Conservation (phyloP, 1,140 invertebrate genomes). For the Drosophila virilis region DNA sequence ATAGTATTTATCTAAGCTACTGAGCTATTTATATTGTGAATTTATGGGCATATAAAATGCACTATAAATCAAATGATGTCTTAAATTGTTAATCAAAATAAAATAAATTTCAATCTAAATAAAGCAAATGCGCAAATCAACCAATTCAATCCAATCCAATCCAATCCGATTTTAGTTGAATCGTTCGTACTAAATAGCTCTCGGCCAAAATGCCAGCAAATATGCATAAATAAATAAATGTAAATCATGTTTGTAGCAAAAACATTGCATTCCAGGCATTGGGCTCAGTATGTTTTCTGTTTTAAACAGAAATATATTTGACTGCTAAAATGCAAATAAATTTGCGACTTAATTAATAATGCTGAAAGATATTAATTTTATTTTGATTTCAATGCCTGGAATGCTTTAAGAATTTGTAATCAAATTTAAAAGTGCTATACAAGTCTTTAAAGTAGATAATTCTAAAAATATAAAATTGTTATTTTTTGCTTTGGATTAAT, state of each 20-base stretch:
- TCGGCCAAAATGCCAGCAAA: constrained; percentile 11
- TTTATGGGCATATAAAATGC: background rate
- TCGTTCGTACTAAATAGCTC: constrained; percentile 15
- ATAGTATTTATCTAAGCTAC: background rate
- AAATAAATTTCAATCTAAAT: constrained; percentile 35
- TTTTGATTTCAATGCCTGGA: background rate
- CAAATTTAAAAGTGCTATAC: too few species aligned
- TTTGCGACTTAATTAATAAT: background rate
- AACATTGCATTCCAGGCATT: constrained; percentile 11
- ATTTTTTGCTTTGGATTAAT: too few species aligned
- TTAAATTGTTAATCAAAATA: constrained; percentile 31
- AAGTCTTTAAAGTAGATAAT: background rate
- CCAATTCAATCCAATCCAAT: constrained; percentile 1
- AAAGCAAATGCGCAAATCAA: constrained; percentile 8
- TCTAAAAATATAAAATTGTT: too few species aligned
- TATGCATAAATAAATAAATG: constrained; percentile 29
- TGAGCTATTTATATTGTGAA: background rate
- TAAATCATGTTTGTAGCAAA: constrained; percentile 32
- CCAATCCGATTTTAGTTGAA: constrained; percentile 15
- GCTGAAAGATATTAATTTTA: background rate
- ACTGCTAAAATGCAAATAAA: background rate
- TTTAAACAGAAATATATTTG: constrained; percentile 4
- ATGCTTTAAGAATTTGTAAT: too few species aligned
- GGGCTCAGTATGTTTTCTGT: constrained; percentile 21
- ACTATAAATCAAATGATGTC: constrained; percentile 53